Evolutionary conservation across 37 sponge, comb jelly and placozoan genomes (phyloP).

Genomic region (Petrosia ficiformis): DNA sequence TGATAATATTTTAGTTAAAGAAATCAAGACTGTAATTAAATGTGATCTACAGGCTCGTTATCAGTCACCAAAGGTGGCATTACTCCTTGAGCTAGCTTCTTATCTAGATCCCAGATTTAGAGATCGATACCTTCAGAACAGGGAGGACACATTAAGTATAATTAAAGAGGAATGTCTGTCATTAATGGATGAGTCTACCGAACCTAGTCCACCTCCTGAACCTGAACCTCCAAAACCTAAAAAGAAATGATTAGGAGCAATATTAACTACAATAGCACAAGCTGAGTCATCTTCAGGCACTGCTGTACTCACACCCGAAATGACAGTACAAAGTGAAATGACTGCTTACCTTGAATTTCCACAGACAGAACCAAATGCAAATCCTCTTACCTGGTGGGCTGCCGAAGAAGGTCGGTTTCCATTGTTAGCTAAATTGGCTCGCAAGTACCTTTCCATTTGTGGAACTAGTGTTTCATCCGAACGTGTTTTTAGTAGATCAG

Average conservation of each 20-base stretch:
- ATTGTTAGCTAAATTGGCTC: background rate
- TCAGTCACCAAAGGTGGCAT: background rate
- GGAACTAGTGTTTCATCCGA: conserved; percentile 32
- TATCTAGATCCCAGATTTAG: conserved; percentile 43
- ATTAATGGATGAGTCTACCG: background rate
- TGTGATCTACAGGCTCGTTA: conserved; percentile 16
- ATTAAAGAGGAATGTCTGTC: conserved; percentile 17
- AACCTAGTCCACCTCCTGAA: background rate
- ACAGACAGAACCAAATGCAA: background rate
- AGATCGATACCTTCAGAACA: conserved; percentile 29
- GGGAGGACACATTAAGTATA: background rate
- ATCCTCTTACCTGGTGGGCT: background rate
- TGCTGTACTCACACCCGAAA: background rate
- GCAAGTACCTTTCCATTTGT: conserved; percentile 3
- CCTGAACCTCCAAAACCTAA: too few species aligned
- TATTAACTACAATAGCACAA: conserved; percentile 19
- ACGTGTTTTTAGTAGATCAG: conserved; percentile 23
- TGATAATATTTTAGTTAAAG: background rate
- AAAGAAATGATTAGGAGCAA: conserved; percentile 13
- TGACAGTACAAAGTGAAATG: conserved; percentile 1
- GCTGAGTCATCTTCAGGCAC: conserved; percentile 1
- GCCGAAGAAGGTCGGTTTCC: background rate
- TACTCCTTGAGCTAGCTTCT: too few species aligned
- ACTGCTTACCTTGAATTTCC: conserved; percentile 10
- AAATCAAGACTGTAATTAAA: conserved; percentile 15